A percentile compares a stretch with the other conserved stretches of the same genome.
Evolutionary conservation across 1,140 invertebrate species (phyloP).

Genomic region (Luehdorfia chinensis): DNA sequence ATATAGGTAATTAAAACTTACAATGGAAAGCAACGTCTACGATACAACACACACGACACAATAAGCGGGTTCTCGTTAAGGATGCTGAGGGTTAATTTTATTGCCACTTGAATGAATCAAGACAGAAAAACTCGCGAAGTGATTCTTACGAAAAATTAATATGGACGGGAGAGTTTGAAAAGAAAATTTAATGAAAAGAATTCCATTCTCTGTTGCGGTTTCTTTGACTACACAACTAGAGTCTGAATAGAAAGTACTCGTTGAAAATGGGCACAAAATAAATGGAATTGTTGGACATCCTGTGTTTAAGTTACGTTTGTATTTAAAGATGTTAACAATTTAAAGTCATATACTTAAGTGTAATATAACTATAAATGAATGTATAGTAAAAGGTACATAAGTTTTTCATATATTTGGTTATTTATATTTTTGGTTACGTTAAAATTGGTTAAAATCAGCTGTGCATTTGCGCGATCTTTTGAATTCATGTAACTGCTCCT

Average conservation of each 20-base stretch:
- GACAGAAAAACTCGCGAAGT: not conserved
- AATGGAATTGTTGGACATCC: no score
- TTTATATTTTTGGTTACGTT: no score
- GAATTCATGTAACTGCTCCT: no score
- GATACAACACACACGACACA: conserved; percentile 38
- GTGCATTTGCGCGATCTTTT: no score
- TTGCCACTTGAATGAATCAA: conserved; percentile 50
- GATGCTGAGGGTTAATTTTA: conserved; percentile 35
- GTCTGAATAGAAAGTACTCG: not conserved
- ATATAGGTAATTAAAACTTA: conserved; percentile 1
- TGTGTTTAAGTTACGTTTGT: no score
- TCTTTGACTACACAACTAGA: not conserved
- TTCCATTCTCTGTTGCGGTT: no score
- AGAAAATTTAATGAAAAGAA: conserved; percentile 4
- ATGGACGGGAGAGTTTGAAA: not conserved
- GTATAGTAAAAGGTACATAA: no score
- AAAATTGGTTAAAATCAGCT: no score
- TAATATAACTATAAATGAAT: no score
- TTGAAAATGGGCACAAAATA: not conserved
- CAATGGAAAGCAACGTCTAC: conserved; percentile 55
- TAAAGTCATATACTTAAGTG: no score
- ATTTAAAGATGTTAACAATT: no score
- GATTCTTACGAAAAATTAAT: not conserved
- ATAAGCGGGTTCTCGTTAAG: conserved; percentile 49
- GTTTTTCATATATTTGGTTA: no score